Conservation (phyloP, 2,888 invertebrate species). For the Caenorhabditis sp. region DNA sequence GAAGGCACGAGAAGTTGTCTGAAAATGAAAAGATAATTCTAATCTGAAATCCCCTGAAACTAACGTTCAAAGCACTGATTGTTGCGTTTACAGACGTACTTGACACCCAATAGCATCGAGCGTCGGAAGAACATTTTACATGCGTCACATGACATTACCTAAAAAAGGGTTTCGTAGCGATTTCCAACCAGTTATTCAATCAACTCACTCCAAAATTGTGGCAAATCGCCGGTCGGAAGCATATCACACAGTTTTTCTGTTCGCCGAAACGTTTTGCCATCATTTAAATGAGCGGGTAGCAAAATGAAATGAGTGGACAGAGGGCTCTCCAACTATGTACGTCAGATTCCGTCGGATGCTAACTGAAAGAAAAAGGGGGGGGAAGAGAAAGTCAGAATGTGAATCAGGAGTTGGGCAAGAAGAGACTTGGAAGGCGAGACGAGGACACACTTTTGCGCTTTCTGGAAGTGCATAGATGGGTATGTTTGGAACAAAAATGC, state of each 20-base stretch:
- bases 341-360: too few species aligned
- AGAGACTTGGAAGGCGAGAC: too few species aligned
- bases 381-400: too few species aligned
- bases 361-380: too few species aligned
- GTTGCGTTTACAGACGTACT: constrained; percentile 14
- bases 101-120: constrained; percentile 16
- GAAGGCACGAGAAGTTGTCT: constrained; percentile 26
- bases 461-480: too few species aligned
- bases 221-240: neutral
- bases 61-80: constrained; percentile 32
- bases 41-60: neutral
- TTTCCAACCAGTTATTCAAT: neutral
- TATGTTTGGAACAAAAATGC: too few species aligned
- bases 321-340: too few species aligned
- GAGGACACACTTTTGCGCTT: too few species aligned
- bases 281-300: too few species aligned
- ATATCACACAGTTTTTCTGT: neutral
- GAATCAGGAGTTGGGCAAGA: too few species aligned
- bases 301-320: too few species aligned
- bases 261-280: too few species aligned
- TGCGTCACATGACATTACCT: constrained; percentile 32
- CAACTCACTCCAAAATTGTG: constrained; percentile 5
- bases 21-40: neutral
- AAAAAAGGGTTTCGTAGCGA: neutral
- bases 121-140: constrained; percentile 42